Evolutionary conservation across 2,888 invertebrate species (phyloP).

Genomic region (Dastarcus helophoroides): DNA sequence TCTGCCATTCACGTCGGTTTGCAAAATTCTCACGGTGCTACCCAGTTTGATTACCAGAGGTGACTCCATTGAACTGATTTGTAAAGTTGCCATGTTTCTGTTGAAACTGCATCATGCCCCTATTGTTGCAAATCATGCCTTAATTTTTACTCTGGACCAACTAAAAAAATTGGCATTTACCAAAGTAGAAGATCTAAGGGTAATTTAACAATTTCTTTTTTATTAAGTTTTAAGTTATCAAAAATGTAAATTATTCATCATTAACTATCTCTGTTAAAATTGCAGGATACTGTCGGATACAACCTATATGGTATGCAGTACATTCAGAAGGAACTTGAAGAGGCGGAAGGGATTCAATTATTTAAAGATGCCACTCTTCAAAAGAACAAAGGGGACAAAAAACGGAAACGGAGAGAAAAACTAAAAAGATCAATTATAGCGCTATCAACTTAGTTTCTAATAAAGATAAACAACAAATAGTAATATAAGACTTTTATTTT

Average conservation of each 20-base stretch:
- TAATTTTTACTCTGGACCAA: conserved; percentile 54
- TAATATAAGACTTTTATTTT: conserved; percentile 22
- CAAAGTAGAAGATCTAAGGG: conserved; percentile 49
- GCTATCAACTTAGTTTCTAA: too few relatives aligned
- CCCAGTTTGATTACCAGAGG: conserved; percentile 55
- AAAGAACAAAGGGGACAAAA: conserved; percentile 51
- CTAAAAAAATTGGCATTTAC: conserved; percentile 45
- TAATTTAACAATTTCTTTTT: conserved; percentile 37
- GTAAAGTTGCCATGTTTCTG: conserved; percentile 65
- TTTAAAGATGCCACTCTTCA: conserved; percentile 64
- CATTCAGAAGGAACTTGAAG: conserved; percentile 64
- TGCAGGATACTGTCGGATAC: conserved; percentile 71
- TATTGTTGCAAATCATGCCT: conserved; percentile 57
- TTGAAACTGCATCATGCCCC: conserved; percentile 68
- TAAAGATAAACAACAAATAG: conserved; percentile 2
- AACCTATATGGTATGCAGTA: conserved; percentile 75
- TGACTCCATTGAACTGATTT: conserved; percentile 64
- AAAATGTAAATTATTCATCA: conserved; percentile 3
- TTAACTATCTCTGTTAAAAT: conserved; percentile 11
- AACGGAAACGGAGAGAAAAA: conserved; percentile 49
- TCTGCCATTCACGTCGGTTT: conserved; percentile 71
- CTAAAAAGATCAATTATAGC: conserved; percentile 48
- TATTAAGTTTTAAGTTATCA: neutral
- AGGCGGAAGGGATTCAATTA: conserved; percentile 59
- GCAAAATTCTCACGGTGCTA: conserved; percentile 63